Evolutionary conservation across 2,888 invertebrate species (phyloP).

Genomic region (Athalia rosae): DNA sequence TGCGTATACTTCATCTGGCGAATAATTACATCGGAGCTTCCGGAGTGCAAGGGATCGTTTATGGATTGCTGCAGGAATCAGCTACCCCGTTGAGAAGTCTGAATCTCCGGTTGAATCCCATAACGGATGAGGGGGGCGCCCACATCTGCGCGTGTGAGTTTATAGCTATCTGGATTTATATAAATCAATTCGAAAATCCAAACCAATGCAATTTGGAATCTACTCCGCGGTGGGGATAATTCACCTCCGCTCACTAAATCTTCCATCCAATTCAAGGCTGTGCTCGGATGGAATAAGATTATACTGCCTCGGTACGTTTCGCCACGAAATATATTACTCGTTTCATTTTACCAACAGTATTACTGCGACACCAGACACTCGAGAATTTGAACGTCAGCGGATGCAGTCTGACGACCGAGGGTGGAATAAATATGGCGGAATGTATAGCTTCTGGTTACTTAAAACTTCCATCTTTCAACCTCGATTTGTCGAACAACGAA

Average conservation of each 20-base stretch:
- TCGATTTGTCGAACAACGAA: slow-evolving; percentile 66
- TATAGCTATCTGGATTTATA: not conserved
- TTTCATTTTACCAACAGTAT: slow-evolving; percentile 54
- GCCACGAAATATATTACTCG: not conserved
- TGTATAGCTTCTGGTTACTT: slow-evolving; percentile 59
- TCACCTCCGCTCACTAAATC: not conserved
- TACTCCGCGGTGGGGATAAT: not conserved
- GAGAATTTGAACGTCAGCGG: slow-evolving; percentile 64
- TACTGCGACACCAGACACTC: slow-evolving; percentile 58
- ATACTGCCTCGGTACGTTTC: not conserved
- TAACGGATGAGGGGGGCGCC: slow-evolving; percentile 77
- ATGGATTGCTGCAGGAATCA: slow-evolving; percentile 75
- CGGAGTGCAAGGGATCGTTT: slow-evolving; percentile 77
- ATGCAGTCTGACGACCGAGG: slow-evolving; percentile 60
- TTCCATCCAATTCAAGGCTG: not conserved
- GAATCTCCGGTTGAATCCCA: slow-evolving; percentile 79
- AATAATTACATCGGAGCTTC: slow-evolving; percentile 77
- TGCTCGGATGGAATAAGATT: not conserved
- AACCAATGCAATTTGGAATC: not conserved
- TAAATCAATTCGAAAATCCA: not conserved
- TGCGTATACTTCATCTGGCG: slow-evolving; percentile 75
- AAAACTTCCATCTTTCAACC: slow-evolving; percentile 51
- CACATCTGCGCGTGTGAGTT: slow-evolving; percentile 64
- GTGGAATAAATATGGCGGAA: slow-evolving; percentile 60
- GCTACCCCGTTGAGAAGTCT: slow-evolving; percentile 72